Base-by-base conservation (phyloP, 2,113 vertebrate species). In the Notarius lentiginosus region DNA sequence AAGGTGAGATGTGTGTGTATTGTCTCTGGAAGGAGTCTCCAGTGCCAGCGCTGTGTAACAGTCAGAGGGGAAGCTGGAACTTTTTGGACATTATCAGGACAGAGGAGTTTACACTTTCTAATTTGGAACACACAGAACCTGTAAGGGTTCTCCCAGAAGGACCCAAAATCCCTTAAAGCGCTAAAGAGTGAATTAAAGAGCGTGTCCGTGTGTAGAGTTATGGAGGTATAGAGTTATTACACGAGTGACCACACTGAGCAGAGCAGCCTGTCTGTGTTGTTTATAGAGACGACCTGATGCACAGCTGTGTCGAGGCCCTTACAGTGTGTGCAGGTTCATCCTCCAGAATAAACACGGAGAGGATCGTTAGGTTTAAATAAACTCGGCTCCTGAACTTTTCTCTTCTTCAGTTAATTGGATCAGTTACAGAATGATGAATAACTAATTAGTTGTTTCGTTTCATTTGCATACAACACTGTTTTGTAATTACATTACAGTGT, bases 401-500 rank as follows among this genome's bases (percentile, higher is more conserved):
- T 51, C 73, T 24, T 12, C 70, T 76, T 49, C 14, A 51, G 0
- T 7, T 79, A 79, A 79, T 79, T 79, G 6, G 24, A 56, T 55
- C 76, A 56, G 76, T 79, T 79, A 79, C 76, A 79, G 76, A 55
- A 79, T 56, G 47, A 79, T 30, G 49, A 79, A 79, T 30, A 79
- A 30, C 51, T 79, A 55, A 79, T 79, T 56, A 14, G 51, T 27
- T 30, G 51, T 30, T 79, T 79, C 30, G 12, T 53, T 79, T 56
- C 24, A 79, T 79, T 56, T 79, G 24, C 76, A 56, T 55, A 55
- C 51, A 1, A 30, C 2, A 1, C 7, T 55, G 24, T 77, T 56
- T 51, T 56, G 24, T 79, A 79, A 76, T n/a, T 51, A 51, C 22
- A 51, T n/a, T 73, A n/a, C 41, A 8, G 72, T 73, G 70, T 73